These are phyloP conservation scores for Kradibia gibbosae DNA, from an alignment of 1,140 invertebrate species.

Conservation along the genomic window DNA sequence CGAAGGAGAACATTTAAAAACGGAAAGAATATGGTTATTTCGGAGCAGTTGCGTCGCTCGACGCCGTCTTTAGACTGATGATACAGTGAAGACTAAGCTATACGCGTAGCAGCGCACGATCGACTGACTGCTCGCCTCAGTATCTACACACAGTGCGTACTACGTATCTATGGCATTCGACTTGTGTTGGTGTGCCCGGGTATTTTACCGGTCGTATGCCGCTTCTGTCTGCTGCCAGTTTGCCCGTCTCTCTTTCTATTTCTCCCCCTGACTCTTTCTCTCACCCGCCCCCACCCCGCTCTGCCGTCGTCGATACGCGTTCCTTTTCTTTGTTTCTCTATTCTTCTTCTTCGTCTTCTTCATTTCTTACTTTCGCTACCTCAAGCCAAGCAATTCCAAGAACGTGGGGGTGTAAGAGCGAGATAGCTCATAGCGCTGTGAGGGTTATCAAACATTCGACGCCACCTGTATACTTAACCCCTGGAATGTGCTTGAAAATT, in stretches of 20 bases:
- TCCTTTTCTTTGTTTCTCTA: neutral
- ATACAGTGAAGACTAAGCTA: constrained; percentile 30
- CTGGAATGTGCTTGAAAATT: neutral
- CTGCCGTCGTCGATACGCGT: neutral
- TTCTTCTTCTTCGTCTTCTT: neutral
- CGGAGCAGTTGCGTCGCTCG: constrained; percentile 24
- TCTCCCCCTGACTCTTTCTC: neutral
- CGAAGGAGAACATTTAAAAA: neutral
- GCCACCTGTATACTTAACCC: neutral
- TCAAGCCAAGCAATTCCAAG: neutral
- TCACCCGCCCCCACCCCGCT: too few relatives aligned
- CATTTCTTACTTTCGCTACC: neutral
- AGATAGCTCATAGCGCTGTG: neutral
- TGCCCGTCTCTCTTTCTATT: neutral
- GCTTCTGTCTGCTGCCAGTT: neutral
- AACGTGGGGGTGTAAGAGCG: neutral
- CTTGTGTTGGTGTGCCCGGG: neutral
- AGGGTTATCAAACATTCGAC: constrained; percentile 2
- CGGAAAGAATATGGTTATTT: constrained; percentile 3
- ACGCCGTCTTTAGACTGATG: constrained; percentile 40
- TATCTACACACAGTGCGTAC: too few relatives aligned
- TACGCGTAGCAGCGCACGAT: constrained; percentile 12
- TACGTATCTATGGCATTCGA: neutral
- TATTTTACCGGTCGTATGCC: constrained; percentile 22
- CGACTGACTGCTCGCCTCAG: constrained; percentile 17